Conservation (phyloP, 30 jellyfish, hydroid and myxozoan genomes). For the Hydractinia symbiolongicarpus region DNA sequence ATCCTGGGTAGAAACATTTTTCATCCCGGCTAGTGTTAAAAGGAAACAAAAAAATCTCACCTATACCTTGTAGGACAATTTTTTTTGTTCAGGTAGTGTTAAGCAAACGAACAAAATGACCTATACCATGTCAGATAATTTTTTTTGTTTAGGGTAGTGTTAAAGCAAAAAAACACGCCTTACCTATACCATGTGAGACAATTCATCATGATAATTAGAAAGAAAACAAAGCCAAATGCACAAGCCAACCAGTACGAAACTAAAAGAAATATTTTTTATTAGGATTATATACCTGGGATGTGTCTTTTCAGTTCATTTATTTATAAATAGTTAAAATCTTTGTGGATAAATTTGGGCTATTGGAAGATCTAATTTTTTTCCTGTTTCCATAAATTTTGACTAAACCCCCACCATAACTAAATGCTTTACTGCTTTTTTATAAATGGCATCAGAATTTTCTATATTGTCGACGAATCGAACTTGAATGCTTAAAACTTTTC, state of each 20-base stretch:
- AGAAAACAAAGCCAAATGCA: background rate
- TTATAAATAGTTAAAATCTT: no score
- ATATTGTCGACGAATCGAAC: no score
- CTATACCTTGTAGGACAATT: background rate
- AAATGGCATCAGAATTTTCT: no score
- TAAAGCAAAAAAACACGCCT: background rate
- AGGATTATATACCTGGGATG: background rate
- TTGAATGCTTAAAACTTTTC: no score
- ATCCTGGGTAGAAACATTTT: background rate
- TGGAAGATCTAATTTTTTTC: no score
- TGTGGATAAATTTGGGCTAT: no score
- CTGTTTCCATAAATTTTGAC: no score
- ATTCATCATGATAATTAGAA: slow-evolving; percentile 4
- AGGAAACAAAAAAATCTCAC: background rate
- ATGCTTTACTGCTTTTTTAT: no score
- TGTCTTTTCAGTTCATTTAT: no score
- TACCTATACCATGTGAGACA: slow-evolving; percentile 22
- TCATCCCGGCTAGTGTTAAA: background rate
- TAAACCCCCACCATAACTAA: no score
- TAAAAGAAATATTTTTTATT: background rate
- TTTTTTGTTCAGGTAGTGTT: background rate
- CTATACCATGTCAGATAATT: background rate
- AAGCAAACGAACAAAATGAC: background rate
- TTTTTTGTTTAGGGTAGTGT: no score
- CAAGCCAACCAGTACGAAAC: slow-evolving; percentile 3